phyloP scores from a whole-genome alignment of 2,888 invertebrate genomes.

The Euplexia lucipara region DNA sequence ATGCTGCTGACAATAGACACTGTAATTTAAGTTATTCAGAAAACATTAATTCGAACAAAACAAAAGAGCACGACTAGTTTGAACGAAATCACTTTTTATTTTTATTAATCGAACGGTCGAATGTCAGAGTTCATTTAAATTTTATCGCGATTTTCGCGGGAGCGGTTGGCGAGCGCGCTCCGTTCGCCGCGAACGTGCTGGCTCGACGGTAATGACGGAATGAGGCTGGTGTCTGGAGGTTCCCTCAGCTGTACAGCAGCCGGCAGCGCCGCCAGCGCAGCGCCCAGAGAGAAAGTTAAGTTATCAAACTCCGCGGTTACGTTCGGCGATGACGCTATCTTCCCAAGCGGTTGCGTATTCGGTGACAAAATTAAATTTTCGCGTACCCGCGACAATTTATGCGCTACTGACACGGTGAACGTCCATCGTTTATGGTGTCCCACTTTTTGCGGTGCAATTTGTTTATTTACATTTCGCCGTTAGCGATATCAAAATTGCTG shows the following conservation, averaged over 20 bases:
- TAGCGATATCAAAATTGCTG: slow-evolving; percentile 31
- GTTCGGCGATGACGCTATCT: slow-evolving; percentile 88
- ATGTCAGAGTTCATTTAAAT: slow-evolving; percentile 65
- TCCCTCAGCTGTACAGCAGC: slow-evolving; percentile 68
- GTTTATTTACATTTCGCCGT: slow-evolving; percentile 67
- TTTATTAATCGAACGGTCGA: slow-evolving; percentile 67
- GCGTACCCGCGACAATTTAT: slow-evolving; percentile 78
- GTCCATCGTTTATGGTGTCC: slow-evolving; percentile 73
- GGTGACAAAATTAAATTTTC: slow-evolving; percentile 88
- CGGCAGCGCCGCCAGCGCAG: slow-evolving; percentile 62
- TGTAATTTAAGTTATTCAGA: slow-evolving; percentile 77
- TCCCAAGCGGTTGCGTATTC: slow-evolving; percentile 87
- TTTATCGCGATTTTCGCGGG: slow-evolving; percentile 69
- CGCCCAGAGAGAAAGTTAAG: slow-evolving; percentile 87
- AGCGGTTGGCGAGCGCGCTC: slow-evolving; percentile 77
- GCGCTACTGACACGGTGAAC: slow-evolving; percentile 88
- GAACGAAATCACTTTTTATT: slow-evolving; percentile 70
- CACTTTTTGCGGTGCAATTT: slow-evolving; percentile 74
- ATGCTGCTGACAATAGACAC: slow-evolving; percentile 78
- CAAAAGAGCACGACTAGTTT: slow-evolving; percentile 71
- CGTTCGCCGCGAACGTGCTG: slow-evolving; percentile 82
- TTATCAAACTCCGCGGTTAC: slow-evolving; percentile 90
- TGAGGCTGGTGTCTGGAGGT: slow-evolving; percentile 77
- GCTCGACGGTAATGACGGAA: slow-evolving; percentile 81
- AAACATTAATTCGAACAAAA: slow-evolving; percentile 74